Percentiles rank a stretch among this genome's conserved stretches.
Evolutionary conservation across 1,140 invertebrate species (phyloP).

Genomic region (Paramacrobiotus metropolitanus): DNA sequence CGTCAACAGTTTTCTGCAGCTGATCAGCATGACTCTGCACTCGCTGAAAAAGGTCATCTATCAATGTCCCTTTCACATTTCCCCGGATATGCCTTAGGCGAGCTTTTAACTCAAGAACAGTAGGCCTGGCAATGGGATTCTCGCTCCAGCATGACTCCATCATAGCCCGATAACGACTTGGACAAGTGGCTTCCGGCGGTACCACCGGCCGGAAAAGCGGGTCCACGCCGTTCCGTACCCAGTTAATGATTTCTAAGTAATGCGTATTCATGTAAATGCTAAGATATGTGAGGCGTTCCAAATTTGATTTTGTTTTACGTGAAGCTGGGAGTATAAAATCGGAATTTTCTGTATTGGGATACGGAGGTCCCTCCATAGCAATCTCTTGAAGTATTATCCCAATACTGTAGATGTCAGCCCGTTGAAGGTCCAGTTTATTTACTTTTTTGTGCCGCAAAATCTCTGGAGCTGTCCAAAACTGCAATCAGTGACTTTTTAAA

Average conservation of each 20-base stretch:
- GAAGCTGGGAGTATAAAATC: not conserved
- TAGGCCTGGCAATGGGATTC: slow-evolving; percentile 52
- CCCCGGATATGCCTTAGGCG: not conserved
- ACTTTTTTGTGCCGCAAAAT: not conserved
- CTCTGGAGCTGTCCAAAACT: slow-evolving; percentile 1
- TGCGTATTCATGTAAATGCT: too few species aligned
- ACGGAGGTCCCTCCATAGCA: not conserved
- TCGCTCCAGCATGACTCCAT: slow-evolving; percentile 77
- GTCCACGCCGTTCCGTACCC: too few species aligned
- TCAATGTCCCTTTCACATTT: not conserved
- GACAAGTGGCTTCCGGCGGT: too few species aligned
- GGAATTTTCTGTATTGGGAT: not conserved
- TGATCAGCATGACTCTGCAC: not conserved
- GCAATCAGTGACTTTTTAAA: too few species aligned
- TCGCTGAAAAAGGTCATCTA: not conserved
- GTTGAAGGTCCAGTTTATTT: not conserved
- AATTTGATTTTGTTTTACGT: not conserved
- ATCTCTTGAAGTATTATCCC: not conserved
- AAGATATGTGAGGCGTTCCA: too few species aligned
- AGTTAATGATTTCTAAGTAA: too few species aligned
- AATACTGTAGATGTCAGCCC: not conserved
- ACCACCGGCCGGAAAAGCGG: too few species aligned
- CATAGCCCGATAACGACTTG: slow-evolving; percentile 21
- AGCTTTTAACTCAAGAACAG: not conserved
- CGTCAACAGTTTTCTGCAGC: not conserved